Conservation (phyloP, 2,113 vertebrate species). For the Hemiscyllium ocellatum region DNA sequence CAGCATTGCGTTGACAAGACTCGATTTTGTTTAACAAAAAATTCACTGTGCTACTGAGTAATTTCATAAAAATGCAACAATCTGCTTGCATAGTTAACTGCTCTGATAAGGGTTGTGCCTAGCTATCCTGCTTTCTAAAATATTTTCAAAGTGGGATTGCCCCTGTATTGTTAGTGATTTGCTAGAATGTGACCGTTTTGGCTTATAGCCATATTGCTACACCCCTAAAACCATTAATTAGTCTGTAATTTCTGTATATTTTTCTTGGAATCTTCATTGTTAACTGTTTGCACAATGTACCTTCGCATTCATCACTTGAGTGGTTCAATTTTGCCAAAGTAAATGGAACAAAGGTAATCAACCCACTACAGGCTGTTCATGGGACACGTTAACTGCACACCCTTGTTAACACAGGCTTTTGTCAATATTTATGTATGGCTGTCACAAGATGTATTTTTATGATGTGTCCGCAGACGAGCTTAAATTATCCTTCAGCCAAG, state of each 20-base stretch:
- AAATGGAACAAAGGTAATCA: background rate
- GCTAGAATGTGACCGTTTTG: background rate
- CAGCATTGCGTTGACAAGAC: background rate
- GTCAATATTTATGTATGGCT: background rate
- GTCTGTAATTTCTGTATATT: background rate
- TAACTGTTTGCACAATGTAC: background rate
- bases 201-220: background rate
- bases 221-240: background rate
- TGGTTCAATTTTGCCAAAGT: background rate
- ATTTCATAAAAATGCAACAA: background rate
- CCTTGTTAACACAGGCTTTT: background rate
- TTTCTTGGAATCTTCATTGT: background rate
- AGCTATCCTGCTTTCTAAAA: background rate
- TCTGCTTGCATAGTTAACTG: background rate
- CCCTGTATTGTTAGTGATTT: background rate
- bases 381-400: background rate
- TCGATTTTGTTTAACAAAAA: background rate
- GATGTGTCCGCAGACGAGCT: background rate
- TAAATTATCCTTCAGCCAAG: background rate
- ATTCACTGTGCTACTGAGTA: background rate
- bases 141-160: background rate
- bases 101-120: background rate
- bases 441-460: background rate
- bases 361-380: background rate
- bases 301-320: background rate